Evolutionary conservation across 1,140 invertebrate genomes (phyloP).

Genomic region (Steinernema feltiae): DNA sequence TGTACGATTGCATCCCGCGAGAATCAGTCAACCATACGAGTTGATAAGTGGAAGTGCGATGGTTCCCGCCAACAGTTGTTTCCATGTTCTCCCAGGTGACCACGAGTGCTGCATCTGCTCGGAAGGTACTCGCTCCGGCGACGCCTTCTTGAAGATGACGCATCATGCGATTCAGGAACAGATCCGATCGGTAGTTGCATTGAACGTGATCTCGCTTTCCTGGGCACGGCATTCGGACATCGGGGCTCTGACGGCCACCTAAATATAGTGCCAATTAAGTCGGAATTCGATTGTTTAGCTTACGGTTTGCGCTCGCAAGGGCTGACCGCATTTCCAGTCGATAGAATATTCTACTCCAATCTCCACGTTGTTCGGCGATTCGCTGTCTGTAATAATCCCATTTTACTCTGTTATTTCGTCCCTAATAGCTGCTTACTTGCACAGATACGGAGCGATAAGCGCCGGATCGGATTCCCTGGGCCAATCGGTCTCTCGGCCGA

Average conservation of each 20-base stretch:
- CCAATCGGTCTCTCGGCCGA: conserved; percentile 28
- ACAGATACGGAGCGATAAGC: conserved; percentile 32
- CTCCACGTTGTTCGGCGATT: conserved; percentile 15
- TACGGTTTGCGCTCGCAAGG: not conserved
- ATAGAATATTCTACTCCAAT: conserved; percentile 16
- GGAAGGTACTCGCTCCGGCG: conserved; percentile 30
- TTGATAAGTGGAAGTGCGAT: conserved; percentile 45
- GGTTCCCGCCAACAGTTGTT: conserved; percentile 16
- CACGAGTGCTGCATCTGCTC: conserved; percentile 28
- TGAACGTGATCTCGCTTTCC: conserved; percentile 23
- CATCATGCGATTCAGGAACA: conserved; percentile 28
- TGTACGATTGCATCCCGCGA: conserved; percentile 27
- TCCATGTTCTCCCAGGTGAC: conserved; percentile 34
- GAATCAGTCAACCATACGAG: conserved; percentile 36
- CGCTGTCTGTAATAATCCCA: conserved; percentile 18
- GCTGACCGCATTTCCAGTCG: conserved; percentile 21
- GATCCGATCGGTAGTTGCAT: conserved; percentile 28
- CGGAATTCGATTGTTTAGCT: no score
- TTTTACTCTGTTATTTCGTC: conserved; percentile 15
- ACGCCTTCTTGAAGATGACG: conserved; percentile 31
- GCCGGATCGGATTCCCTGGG: conserved; percentile 25
- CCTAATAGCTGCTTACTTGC: conserved; percentile 19
- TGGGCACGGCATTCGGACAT: not conserved
- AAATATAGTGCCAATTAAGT: no score
- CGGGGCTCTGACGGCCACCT: not conserved